These are phyloP conservation scores for Clarias magur DNA, from an alignment of 2,113 vertebrate genomes.

Conservation along the genomic window DNA sequence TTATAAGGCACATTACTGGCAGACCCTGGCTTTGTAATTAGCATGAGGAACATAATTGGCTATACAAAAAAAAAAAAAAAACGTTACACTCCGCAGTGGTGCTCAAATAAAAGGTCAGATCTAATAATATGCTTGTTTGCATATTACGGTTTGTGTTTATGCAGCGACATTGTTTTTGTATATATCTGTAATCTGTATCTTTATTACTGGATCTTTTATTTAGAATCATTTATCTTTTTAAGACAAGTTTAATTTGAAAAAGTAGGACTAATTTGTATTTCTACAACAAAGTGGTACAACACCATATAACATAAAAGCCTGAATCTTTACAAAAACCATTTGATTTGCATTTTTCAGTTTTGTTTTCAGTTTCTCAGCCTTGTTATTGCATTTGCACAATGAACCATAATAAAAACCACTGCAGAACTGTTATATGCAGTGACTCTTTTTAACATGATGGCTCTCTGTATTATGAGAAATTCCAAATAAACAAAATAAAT, in stretches of 20 bases:
- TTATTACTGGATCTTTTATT: background rate
- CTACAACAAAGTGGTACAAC: background rate
- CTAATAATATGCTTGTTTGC: constrained; percentile 3
- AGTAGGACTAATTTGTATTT: background rate
- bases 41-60: constrained; percentile 9
- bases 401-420: constrained; percentile 1
- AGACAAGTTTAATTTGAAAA: background rate
- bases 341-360: background rate
- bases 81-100: background rate
- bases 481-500: background rate
- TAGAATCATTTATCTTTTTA: background rate
- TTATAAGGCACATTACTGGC: background rate
- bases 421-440: background rate
- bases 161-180: background rate
- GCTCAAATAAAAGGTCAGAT: constrained; percentile 2
- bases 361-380: background rate
- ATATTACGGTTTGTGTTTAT: constrained; percentile 3
- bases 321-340: background rate
- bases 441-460: constrained; percentile 9
- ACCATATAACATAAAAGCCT: background rate
- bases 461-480: background rate
- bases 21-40: background rate
- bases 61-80: constrained; percentile 3
- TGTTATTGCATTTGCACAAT: background rate
- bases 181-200: background rate